A percentile compares a stretch with the other conserved stretches of the same genome.
These are phyloP conservation scores for Chiloscyllium punctatum DNA, from an alignment of 2,797 vertebrate species.

Conservation along the genomic window DNA sequence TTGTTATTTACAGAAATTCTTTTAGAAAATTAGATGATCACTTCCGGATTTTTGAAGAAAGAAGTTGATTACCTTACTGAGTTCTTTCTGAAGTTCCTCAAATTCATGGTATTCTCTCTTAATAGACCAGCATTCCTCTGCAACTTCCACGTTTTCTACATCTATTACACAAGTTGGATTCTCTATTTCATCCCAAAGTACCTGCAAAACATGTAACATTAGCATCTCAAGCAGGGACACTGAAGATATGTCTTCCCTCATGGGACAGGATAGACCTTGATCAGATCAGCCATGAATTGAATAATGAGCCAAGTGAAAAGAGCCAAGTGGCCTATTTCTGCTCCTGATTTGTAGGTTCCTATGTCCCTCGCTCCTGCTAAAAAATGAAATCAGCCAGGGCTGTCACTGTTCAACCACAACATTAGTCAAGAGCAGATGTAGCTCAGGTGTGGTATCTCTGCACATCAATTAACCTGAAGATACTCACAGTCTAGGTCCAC, in stretches of 20 bases:
- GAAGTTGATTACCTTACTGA: conserved; percentile 48
- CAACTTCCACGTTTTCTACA: conserved; percentile 58
- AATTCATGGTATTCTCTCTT: conserved; percentile 57
- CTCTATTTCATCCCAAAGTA: conserved; percentile 46
- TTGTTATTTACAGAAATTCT: no score
- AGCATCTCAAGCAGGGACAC: not conserved
- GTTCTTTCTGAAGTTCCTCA: conserved; percentile 55
- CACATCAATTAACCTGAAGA: not conserved
- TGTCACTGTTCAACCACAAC: not conserved
- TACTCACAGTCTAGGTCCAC: not conserved
- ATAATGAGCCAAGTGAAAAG: no score
- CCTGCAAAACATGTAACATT: conserved; percentile 46
- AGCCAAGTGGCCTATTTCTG: no score
- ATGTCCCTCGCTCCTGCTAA: not conserved
- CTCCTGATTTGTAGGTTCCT: no score
- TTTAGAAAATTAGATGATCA: not conserved
- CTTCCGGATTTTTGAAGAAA: not conserved
- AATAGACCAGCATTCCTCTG: conserved; percentile 66
- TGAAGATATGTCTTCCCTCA: no score
- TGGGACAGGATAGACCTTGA: no score
- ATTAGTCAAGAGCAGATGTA: not conserved
- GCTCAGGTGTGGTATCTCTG: not conserved
- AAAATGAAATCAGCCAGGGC: not conserved
- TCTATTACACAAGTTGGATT: conserved; percentile 58
- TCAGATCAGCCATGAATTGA: no score